Percentiles rank a stretch among this genome's conserved stretches.
phyloP scores from a whole-genome alignment of 1,140 invertebrate genomes.

The Halictus rubicundus region DNA sequence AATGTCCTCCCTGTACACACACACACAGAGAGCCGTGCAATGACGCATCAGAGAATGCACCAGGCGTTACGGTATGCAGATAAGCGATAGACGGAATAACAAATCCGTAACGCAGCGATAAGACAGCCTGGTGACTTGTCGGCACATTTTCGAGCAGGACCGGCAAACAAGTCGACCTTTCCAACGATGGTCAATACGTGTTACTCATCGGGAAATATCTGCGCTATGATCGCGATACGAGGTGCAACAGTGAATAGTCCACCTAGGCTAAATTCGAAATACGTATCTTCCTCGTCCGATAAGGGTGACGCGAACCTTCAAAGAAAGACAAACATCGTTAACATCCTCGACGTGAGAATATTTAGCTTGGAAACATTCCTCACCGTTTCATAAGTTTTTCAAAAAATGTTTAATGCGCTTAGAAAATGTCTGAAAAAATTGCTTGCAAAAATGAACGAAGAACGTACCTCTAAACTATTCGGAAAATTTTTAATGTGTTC shows the following conservation, averaged over 20 bases:
- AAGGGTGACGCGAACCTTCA: neutral
- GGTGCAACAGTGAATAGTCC: neutral
- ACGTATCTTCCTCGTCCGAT: neutral
- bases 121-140: slow-evolving; percentile 19
- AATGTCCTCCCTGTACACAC: slow-evolving; percentile 4
- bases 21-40: neutral
- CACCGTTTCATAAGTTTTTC: too few species aligned
- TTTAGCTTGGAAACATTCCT: too few species aligned
- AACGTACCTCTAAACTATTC: too few species aligned
- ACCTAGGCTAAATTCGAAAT: neutral
- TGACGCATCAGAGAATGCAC: slow-evolving; percentile 36
- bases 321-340: neutral
- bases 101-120: slow-evolving; percentile 41
- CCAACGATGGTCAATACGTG: neutral
- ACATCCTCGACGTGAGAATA: neutral
- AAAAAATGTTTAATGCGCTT: too few species aligned
- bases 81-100: slow-evolving; percentile 45
- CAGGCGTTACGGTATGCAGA: slow-evolving; percentile 32
- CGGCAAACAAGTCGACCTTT: slow-evolving; percentile 12
- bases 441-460: too few species aligned
- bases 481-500: too few species aligned
- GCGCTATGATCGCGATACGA: neutral
- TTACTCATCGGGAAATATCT: neutral
- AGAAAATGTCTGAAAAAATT: too few species aligned
- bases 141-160: slow-evolving; percentile 6